These are phyloP conservation scores for Hyphantria cunea DNA, from an alignment of 1,140 invertebrate species.

Conservation along the genomic window DNA sequence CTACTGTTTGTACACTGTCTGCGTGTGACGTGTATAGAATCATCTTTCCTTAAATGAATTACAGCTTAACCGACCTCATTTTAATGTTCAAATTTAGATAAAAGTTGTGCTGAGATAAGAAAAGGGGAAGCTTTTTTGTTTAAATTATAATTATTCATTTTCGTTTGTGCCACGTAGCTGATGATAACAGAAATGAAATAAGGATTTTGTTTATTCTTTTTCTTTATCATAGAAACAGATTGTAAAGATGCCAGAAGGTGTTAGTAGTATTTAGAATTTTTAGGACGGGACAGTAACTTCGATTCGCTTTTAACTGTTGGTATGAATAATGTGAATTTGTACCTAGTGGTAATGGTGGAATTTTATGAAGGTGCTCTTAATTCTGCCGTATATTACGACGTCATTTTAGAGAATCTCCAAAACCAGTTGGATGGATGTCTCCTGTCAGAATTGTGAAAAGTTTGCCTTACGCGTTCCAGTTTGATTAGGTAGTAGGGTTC, in stretches of 20 bases:
- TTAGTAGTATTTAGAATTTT: too few species aligned
- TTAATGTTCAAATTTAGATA: not conserved
- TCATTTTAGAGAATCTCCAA: too few species aligned
- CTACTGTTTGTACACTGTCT: constrained; percentile 16
- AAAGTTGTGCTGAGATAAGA: constrained; percentile 7
- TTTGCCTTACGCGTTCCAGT: too few species aligned
- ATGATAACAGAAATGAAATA: constrained; percentile 19
- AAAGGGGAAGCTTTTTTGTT: constrained; percentile 28
- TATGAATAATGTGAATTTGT: too few species aligned
- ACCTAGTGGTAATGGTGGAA: too few species aligned
- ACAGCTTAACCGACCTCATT: not conserved
- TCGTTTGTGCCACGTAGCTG: constrained; percentile 4
- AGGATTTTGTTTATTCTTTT: constrained; percentile 9
- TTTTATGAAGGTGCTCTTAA: too few species aligned
- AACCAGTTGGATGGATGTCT: too few species aligned
- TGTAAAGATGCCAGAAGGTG: not conserved
- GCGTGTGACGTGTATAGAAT: constrained; percentile 23
- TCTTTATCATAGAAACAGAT: constrained; percentile 7
- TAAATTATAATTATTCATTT: constrained; percentile 31
- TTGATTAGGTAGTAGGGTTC: too few species aligned
- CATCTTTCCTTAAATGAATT: constrained; percentile 7
- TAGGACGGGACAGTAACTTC: too few species aligned
- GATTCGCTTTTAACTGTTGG: too few species aligned
- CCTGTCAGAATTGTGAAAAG: too few species aligned
- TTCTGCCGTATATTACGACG: too few species aligned